Percentiles rank a stretch among this genome's conserved stretches.
Evolutionary conservation across 2,113 vertebrate genomes (phyloP).

Genomic region (Erpornis zantholeuca): DNA sequence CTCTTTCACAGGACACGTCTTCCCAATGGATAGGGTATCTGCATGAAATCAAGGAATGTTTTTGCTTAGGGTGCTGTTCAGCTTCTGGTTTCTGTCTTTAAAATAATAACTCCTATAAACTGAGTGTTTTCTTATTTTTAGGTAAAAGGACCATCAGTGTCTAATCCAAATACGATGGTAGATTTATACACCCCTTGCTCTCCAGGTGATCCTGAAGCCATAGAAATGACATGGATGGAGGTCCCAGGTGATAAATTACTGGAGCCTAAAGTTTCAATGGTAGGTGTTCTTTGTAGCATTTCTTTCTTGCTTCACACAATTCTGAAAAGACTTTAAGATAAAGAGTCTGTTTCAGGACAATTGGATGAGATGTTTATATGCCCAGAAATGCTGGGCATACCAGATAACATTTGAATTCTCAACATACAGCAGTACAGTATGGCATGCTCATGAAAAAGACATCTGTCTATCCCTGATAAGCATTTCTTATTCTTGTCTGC

Average conservation of each 20-base stretch:
- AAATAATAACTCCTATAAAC: neutral
- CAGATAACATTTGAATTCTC: neutral
- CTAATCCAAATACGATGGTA: conserved; percentile 73
- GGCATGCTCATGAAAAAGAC: neutral
- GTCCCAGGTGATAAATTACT: conserved; percentile 91
- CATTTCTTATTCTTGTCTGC: neutral
- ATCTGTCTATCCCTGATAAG: neutral
- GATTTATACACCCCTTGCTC: conserved; percentile 93
- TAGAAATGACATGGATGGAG: conserved; percentile 96
- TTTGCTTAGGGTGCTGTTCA: neutral
- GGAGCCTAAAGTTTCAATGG: conserved; percentile 91
- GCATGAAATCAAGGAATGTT: neutral
- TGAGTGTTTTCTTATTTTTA: conserved; percentile 41
- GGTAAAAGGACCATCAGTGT: conserved; percentile 83
- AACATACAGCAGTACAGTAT: neutral
- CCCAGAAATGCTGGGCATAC: neutral
- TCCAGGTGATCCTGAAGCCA: conserved; percentile 86
- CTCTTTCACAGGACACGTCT: neutral
- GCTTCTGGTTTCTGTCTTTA: neutral
- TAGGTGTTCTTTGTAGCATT: conserved; percentile 57
- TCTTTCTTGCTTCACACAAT: neutral
- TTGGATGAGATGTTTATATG: neutral
- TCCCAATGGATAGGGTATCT: neutral
- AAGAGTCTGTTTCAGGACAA: neutral
- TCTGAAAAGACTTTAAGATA: neutral